Evolutionary conservation across 2,113 vertebrate species (phyloP), one percentile per base, ranked within the genome.

Genomic region (Gnathonemus longibarbis): DNA sequence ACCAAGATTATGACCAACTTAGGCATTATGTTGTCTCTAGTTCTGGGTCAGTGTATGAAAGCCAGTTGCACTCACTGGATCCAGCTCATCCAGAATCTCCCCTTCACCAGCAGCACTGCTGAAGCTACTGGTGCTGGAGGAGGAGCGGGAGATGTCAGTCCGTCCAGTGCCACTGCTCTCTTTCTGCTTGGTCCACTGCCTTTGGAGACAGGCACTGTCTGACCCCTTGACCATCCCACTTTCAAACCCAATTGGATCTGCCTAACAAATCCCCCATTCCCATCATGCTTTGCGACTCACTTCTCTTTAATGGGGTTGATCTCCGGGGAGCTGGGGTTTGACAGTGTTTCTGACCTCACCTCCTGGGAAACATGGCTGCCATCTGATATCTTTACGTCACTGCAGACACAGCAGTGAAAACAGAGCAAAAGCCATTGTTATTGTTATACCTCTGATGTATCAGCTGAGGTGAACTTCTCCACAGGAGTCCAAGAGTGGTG

Each of bases 321-420:
- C 95, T 99, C 98, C 0, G 98, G 98, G 90, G 98, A 98, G 94
- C 98, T 98, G 90, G 97, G 98, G 93, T 98, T 99, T 85, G 98
- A 97, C 0, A 95, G 97, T 13, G 97, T 95, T 93, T 98, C 98
- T 39, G 97, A 96, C 93, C 95, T 98, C 89, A 96, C 95, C 90
- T 99, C 98, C 93, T 97, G 97, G 3, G 96, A 95, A 31, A 96
- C 93, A 87, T 97, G 97, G 89, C 95, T 95, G 15, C 96, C 91
- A 83, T 99, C 98, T 0, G 97, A 95, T 66, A 95, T 97, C 93
- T 96, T 97, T 91, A 97, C 97, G 70, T 96, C 95, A 90, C 96
- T 95, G 46, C 96, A 95, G 86, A 96, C 90, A 35, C 97, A 98
- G 91, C 88, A 91, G 70, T 31, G n/a, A 27, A 42, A 42, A 13